A percentile compares a stretch with the other conserved stretches of the same genome.
These are phyloP conservation scores for Erythrolamprus reginae DNA, from an alignment of 2,113 vertebrate genomes.

Conservation along the genomic window DNA sequence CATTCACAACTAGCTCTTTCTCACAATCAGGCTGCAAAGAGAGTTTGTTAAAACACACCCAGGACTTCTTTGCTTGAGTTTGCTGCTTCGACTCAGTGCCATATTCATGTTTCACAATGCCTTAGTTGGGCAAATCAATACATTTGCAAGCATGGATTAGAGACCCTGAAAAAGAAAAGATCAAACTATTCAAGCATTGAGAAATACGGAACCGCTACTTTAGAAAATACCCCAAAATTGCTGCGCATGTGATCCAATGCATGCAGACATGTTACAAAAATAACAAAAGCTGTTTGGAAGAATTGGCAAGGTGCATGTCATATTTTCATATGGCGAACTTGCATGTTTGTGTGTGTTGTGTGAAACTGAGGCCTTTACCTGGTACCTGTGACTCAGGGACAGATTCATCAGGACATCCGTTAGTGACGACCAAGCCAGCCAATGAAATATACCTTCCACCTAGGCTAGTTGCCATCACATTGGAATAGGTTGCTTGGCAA, in stretches of 20 bases:
- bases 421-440: neutral
- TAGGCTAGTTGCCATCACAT: neutral
- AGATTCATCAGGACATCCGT: neutral
- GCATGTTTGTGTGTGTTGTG: neutral
- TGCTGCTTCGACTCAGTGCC: neutral
- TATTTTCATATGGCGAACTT: neutral
- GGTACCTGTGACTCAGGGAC: neutral
- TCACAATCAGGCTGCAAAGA: neutral
- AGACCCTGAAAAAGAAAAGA: neutral
- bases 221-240: neutral
- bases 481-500: slow-evolving; percentile 9
- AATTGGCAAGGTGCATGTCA: neutral
- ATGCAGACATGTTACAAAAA: neutral
- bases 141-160: neutral
- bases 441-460: neutral
- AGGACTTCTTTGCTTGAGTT: neutral
- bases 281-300: neutral
- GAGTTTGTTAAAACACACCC: neutral
- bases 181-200: neutral
- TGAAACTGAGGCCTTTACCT: neutral
- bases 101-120: neutral
- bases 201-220: neutral
- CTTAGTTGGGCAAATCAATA: neutral
- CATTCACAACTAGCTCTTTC: neutral
- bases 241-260: neutral